Evolutionary conservation across 1,140 invertebrate genomes (phyloP), one percentile per base, ranked within the genome.

Genomic region (Drosophila sturtevanti): DNA sequence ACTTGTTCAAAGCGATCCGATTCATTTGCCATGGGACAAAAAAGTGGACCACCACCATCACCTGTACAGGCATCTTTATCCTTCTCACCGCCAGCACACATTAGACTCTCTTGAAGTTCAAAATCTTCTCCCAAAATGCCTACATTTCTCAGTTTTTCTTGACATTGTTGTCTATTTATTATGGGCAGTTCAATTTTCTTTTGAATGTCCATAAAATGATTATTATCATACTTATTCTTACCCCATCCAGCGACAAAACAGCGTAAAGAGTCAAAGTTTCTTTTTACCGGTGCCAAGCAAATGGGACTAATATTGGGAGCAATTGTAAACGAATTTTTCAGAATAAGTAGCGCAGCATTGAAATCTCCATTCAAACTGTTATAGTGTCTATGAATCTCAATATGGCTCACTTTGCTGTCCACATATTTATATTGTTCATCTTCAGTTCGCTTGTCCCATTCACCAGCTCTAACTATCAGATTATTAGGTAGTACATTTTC

Each of bases 51-150:
- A 12, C 96, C 96, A 2, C 95, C 95, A 79, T 96, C 96, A 67
- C 96, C 95, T 93, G 94, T 93, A 91, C 94, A 95, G 0, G 94
- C 93, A 54, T 96, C 95, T 67, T 95, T 94, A n/a, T 95, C 95
- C 66, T 94, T 93, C 77, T 95, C 94, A 0, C 95, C 96, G 5
- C 93, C 93, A 7, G 93, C 94, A 64, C 93, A 94, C 3, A 93
- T 70, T 63, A 94, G 93, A 31, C 91, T 92, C 0, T 70, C 34
- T 73, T 94, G 79, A 9, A 94, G 81, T 6, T 78, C 79, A 75
- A 93, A 94, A 11, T 73, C 73, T 0, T 16, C 31, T 14, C 92
- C 92, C 21, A 94, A 79, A 21, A 92, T 6, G 4, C 4, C 37
- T 0, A 93, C 93, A 2, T 60, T 71, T 11, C 91, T 81, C n/a